Evolutionary conservation across 2,797 vertebrate species (phyloP).

Genomic region (Typhlichthys eigenmanni): DNA sequence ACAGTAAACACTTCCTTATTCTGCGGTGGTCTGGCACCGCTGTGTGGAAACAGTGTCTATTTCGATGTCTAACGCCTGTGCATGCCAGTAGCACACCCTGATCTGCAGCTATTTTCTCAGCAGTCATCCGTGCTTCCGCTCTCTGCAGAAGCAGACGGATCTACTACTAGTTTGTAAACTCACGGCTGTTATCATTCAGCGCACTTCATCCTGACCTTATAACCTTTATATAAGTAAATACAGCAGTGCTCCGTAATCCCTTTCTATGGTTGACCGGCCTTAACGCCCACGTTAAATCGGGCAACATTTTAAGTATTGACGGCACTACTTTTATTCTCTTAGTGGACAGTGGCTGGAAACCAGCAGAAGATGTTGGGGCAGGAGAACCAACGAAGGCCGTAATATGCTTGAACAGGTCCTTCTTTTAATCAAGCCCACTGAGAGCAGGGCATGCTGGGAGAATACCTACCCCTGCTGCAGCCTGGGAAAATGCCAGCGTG

Average conservation of each 20-base stretch:
- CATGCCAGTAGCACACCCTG: too few species aligned
- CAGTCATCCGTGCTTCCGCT: constrained; percentile 2
- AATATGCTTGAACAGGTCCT: constrained; percentile 60
- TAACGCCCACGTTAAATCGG: constrained; percentile 10
- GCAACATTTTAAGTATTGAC: constrained; percentile 11
- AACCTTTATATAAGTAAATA: background rate
- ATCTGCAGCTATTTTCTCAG: too few species aligned
- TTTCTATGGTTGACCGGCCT: constrained; percentile 25
- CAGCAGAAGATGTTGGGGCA: constrained; percentile 31
- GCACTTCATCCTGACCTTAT: constrained; percentile 23
- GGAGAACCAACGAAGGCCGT: constrained; percentile 53
- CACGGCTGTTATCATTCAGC: constrained; percentile 1
- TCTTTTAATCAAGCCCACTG: constrained; percentile 75
- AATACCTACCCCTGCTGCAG: constrained; percentile 62
- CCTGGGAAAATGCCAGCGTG: constrained; percentile 76
- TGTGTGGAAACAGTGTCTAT: too few species aligned
- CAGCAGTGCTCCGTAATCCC: constrained; percentile 4
- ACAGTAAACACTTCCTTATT: too few species aligned
- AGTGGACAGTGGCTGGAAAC: constrained; percentile 22
- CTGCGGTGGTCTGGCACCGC: too few species aligned
- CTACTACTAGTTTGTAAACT: constrained; percentile 22
- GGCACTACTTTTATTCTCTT: constrained; percentile 6
- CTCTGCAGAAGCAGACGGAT: constrained; percentile 18
- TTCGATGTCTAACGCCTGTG: too few species aligned
- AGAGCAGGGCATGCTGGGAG: constrained; percentile 72